Conservation (phyloP, 2,113 vertebrate species). For the Coracopsis vasa region DNA sequence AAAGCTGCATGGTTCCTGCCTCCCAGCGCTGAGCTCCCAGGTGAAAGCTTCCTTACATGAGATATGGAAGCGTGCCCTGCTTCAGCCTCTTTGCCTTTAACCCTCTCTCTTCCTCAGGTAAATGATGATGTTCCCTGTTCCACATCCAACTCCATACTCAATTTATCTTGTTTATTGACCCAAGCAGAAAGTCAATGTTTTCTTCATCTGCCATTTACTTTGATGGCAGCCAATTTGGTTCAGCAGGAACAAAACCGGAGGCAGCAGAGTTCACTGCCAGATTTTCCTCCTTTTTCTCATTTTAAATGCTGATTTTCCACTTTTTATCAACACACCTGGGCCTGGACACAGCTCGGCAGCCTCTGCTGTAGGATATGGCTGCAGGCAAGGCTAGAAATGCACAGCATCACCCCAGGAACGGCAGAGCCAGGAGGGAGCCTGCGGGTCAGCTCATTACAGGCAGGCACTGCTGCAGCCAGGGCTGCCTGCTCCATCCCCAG, state of each 20-base stretch:
- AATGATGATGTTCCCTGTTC: constrained; percentile 54
- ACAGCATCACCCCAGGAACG: background rate
- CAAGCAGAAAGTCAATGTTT: constrained; percentile 72
- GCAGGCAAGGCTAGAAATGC: constrained; percentile 49
- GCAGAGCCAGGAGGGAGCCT: background rate
- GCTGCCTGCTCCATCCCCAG: background rate
- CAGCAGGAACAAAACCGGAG: background rate
- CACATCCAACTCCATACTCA: constrained; percentile 39
- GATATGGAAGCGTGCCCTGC: rapidly evolving
- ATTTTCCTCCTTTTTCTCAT: background rate
- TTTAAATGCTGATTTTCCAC: background rate
- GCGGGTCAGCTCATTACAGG: background rate
- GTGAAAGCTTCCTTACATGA: rapidly evolving
- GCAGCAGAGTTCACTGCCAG: background rate
- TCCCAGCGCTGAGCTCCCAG: background rate
- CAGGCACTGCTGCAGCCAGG: background rate
- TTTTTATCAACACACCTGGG: background rate
- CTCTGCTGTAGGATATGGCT: background rate
- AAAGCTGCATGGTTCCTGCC: background rate
- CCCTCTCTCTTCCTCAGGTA: constrained; percentile 40
- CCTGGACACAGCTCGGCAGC: background rate
- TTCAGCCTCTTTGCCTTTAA: constrained; percentile 24
- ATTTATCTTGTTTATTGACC: constrained; percentile 75
- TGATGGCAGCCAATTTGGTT: constrained; percentile 37
- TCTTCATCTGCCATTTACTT: constrained; percentile 72